Evolutionary conservation across 1,140 invertebrate genomes (phyloP), one percentile per base, ranked within the genome.

Genomic region (Proctacanthus coquilletti): DNA sequence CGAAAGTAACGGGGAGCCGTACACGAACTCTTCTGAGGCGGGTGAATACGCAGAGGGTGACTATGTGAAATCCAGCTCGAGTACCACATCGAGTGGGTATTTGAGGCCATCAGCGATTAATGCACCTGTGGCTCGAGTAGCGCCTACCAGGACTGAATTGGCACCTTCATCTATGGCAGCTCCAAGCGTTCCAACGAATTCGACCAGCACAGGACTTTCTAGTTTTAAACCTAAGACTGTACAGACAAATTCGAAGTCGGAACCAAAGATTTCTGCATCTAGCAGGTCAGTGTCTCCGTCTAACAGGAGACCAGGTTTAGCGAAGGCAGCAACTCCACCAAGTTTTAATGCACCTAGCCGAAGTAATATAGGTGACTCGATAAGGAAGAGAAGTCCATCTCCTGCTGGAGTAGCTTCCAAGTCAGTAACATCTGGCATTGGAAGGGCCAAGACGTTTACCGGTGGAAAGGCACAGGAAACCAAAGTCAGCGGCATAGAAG

Each of bases 51-150:
- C 57, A 14, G 51, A 63, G 42, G 51, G 54, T 53, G 56, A 63
- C 41, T 45, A 58, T 11, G 64, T 63, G 5, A 52, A 69, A 36
- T 74, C 72, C 45, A 74, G 71, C 45, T 51, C 67, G 0, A 66
- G 70, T 0, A 68, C 69, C 8, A 72, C 68, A 39, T 62, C 75
- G 15, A 78, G 75, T 33, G 77, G 77, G 1, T 83, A 84, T 51
- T 64, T 83, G 30, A 69, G 74, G 46, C 77, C 80, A 1, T 72
- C 77, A 5, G 69, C 72, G 5, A 61, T 78, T 2, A 80, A 78
- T 48, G 61, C 70, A 18, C 74, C 73, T 2, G 66, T 67, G 6
- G 65, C 56, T 9, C 76, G 80, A 0, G 77, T 79, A 4, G 72
- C 72, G 3, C 65, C 80, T 3, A 80, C 77, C 41, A 60, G 68